These are phyloP conservation scores for Ceriagrion tenellum DNA, from an alignment of 2,888 invertebrate genomes.

Conservation along the genomic window DNA sequence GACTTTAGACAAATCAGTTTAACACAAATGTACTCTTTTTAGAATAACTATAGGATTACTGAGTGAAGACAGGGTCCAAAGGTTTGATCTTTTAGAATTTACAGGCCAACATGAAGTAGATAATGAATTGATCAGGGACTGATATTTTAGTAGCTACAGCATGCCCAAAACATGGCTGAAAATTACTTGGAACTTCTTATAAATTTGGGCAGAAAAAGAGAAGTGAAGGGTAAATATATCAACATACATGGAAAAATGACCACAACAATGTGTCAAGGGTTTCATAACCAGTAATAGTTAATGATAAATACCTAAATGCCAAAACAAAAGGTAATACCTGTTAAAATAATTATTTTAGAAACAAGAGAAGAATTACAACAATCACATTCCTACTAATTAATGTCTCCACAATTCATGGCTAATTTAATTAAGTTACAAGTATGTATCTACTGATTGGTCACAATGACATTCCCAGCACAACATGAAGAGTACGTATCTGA, in stretches of 20 bases:
- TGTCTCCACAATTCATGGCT: not conserved
- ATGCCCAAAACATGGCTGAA: conserved; percentile 21
- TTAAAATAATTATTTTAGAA: conserved; percentile 15
- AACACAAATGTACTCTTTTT: too few species aligned
- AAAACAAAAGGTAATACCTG: conserved; percentile 6
- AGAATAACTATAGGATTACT: not conserved
- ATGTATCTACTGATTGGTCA: not conserved
- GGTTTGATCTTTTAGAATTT: not conserved
- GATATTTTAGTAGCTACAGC: conserved; percentile 24
- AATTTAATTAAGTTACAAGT: not conserved
- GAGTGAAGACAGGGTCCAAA: not conserved
- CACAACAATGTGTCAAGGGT: not conserved
- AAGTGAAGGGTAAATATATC: not conserved
- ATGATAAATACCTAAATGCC: conserved; percentile 13
- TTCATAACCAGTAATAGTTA: not conserved
- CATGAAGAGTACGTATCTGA: too few species aligned
- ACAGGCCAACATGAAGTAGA: not conserved
- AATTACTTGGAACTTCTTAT: not conserved
- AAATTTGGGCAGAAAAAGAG: not conserved
- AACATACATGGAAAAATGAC: not conserved
- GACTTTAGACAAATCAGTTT: too few species aligned
- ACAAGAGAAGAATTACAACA: conserved; percentile 22
- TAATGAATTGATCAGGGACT: conserved; percentile 44
- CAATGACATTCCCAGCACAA: not conserved
- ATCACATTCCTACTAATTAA: not conserved